Evolutionary conservation across 2,797 vertebrate genomes (phyloP).

Genomic region (Ctenosaura bakeri): DNA sequence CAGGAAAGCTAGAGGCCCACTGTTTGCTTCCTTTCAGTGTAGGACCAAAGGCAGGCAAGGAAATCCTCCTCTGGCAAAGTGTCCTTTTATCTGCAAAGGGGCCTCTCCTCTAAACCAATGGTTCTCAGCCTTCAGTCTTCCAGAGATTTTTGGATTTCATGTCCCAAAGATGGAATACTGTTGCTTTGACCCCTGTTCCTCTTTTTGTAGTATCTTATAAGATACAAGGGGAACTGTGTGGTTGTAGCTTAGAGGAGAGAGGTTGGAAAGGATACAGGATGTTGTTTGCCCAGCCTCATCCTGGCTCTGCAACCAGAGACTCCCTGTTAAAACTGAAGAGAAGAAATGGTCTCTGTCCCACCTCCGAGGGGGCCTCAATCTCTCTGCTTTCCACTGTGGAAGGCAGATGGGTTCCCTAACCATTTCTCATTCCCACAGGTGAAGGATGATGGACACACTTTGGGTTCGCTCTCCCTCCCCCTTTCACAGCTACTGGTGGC

Average conservation of each 20-base stretch:
- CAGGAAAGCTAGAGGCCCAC: not conserved
- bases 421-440: constrained; percentile 60
- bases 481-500: constrained; percentile 84
- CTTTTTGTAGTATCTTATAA: not conserved
- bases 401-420: not conserved
- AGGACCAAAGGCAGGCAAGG: not conserved
- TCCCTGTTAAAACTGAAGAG: not conserved
- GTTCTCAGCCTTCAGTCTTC: no score
- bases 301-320: no score
- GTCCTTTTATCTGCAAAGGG: not conserved
- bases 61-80: not conserved
- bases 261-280: no score
- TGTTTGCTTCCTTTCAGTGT: not conserved
- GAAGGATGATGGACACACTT: constrained; percentile 71
- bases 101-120: not conserved
- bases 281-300: no score
- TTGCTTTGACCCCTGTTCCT: not conserved
- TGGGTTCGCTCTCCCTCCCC: constrained; percentile 85
- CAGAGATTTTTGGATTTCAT: no score
- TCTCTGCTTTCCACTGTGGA: not conserved
- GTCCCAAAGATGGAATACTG: no score
- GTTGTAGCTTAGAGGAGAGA: not conserved
- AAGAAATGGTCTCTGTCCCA: no score
- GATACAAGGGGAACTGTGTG: not conserved
- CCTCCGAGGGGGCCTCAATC: not conserved